Evolutionary conservation across 2,113 vertebrate species (phyloP), one percentile per base, ranked within the genome.

Genomic region (Entelurus aequoreus): DNA sequence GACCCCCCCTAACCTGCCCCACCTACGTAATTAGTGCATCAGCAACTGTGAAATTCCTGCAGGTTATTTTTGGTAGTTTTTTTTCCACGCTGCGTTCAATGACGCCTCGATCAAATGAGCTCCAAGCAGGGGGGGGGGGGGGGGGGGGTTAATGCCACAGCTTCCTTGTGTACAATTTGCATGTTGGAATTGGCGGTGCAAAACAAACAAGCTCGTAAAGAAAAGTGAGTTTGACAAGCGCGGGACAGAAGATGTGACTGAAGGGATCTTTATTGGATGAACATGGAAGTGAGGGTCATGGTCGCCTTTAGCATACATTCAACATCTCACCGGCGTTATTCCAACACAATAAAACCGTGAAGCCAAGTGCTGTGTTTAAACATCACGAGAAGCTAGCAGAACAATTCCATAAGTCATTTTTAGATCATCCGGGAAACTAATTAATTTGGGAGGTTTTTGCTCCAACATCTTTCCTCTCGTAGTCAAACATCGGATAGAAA

Each of bases 201-300:
- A 62, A 57, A 35, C 66, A 54, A 55, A 84, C 76, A 75, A 75
- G 77, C 74, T 73, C 64, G 70, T 68, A 74, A 80, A 81, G 74
- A 76, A 81, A 74, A 78, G 71, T 84, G 65, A 64, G 56, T 69
- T 72, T 56, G 69, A 68, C 68, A 72, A 60, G 69, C 62, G 21
- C 12, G 5, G 42, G 42, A 46, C 42, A 46, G 42, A 5, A 71
- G 81, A 73, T 74, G 78, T 76, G 83, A 86, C 84, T 90, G 85
- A 86, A 90, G 75, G 81, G 87, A 88, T 87, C 88, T 92, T 92
- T 92, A 92, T 91, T 91, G 87, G 79, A 88, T 88, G 88, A 90
- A 91, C 86, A 89, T 87, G 89, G 83, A 88, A 83, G 87, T 82
- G 76, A 85, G 71, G 86, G 85, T 76, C 77, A 14, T 57, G 16